Evolutionary conservation across 1,140 invertebrate species (phyloP).

Genomic region (Eulimnadia texana): DNA sequence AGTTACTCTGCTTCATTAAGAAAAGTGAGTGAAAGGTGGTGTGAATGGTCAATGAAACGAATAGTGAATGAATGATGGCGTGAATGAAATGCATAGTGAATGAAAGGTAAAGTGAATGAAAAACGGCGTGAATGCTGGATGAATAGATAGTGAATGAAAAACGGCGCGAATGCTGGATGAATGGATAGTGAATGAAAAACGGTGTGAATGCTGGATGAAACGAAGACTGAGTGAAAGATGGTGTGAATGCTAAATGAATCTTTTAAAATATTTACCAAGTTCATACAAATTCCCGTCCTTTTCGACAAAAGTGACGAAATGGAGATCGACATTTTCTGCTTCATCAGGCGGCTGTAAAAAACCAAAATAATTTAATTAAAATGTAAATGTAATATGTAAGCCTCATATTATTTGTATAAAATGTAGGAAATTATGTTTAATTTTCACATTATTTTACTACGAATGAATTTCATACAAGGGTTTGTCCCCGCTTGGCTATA

Average conservation of each 20-base stretch:
- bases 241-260: background rate
- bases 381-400: background rate
- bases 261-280: constrained; percentile 37
- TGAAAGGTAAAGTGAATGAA: too few species aligned
- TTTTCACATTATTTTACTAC: background rate
- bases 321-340: constrained; percentile 61
- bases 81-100: background rate
- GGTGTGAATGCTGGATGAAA: too few species aligned
- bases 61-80: background rate
- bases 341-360: constrained; percentile 43
- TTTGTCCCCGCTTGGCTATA: constrained; percentile 77
- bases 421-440: background rate
- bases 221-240: too few species aligned
- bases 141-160: too few species aligned
- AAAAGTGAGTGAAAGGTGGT: too few species aligned
- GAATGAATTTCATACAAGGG: constrained; percentile 24
- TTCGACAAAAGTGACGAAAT: constrained; percentile 82
- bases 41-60: background rate
- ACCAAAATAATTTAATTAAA: background rate
- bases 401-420: too few species aligned
- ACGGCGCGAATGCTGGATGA: too few species aligned
- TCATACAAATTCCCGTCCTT: constrained; percentile 76
- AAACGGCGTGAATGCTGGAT: too few species aligned
- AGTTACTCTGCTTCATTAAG: too few species aligned
- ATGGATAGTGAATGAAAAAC: too few species aligned